These are phyloP conservation scores for Ochropacha duplaris DNA, from an alignment of 2,888 invertebrate species.

Conservation along the genomic window DNA sequence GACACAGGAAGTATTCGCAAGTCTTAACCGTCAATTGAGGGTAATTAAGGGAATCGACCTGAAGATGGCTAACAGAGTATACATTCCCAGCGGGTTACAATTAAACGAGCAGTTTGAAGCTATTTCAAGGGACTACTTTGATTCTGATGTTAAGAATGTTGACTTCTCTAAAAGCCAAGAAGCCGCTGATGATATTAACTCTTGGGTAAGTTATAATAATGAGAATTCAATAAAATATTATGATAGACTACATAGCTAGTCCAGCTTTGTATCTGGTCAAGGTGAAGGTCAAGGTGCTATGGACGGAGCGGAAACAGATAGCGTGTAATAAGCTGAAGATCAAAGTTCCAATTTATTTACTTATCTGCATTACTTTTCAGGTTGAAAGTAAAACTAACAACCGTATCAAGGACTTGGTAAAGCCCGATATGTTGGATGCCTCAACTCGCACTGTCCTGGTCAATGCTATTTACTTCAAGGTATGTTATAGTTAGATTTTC, in stretches of 20 bases:
- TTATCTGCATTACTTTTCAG: slow-evolving; percentile 35
- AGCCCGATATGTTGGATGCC: slow-evolving; percentile 67
- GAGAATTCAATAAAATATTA: too few species aligned
- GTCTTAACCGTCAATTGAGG: slow-evolving; percentile 37
- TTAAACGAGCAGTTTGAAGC: slow-evolving; percentile 81
- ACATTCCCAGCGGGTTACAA: slow-evolving; percentile 71
- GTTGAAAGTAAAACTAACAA: slow-evolving; percentile 71
- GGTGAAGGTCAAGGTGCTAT: too few species aligned
- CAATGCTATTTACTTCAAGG: slow-evolving; percentile 94
- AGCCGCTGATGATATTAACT: slow-evolving; percentile 86
- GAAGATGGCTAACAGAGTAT: slow-evolving; percentile 87
- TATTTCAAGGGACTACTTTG: slow-evolving; percentile 81
- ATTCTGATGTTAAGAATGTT: slow-evolving; percentile 83
- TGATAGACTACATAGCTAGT: too few species aligned
- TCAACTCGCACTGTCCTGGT: slow-evolving; percentile 87
- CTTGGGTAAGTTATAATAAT: slow-evolving; percentile 82
- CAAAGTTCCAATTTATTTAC: not conserved
- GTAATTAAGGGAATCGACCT: slow-evolving; percentile 77
- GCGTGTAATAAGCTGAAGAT: too few species aligned
- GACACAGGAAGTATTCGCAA: slow-evolving; percentile 55
- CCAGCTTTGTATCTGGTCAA: too few species aligned
- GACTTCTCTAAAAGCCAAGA: slow-evolving; percentile 79
- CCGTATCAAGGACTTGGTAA: slow-evolving; percentile 82
- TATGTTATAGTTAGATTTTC: slow-evolving; percentile 27
- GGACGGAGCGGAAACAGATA: too few species aligned